Evolutionary conservation across 2,888 invertebrate genomes (phyloP), one percentile per base, ranked within the genome.

Genomic region (Acrobasis consociella): DNA sequence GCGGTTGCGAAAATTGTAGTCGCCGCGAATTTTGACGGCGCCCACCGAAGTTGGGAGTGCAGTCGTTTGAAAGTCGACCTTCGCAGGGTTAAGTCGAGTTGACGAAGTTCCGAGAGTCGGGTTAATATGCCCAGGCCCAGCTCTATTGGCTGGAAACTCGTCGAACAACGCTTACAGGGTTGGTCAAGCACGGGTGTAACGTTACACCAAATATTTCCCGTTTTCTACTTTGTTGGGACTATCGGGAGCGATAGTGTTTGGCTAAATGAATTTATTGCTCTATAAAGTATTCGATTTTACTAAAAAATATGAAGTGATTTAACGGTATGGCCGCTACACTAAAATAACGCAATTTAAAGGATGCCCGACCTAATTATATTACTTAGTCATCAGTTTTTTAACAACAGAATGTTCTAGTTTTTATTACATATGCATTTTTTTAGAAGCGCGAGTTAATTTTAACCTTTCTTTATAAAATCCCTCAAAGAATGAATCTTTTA

Each of bases 1-100:
- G 91, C 80, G 91, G 90, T 78, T 75, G 72, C 78, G 80, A 82
- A 86, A 88, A 86, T 88, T 86, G 87, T 82, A 80, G 81, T 78
- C 73, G 75, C 75, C 75, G 75, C 79, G 82, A 83, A 83, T 84
- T 87, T 85, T 84, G 84, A 78, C 81, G 79, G 80, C 72, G 78
- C 72, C 75, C 75, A 72, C 66, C 72, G 67, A 78, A 82, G 80
- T 82, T 81, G 72, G 74, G 74, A 78, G 76, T 78, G 77, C 79
- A 79, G 80, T 79, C 82, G 81, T 81, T 85, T 85, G 85, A 81
- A 85, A 86, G 83, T 78, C 78, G 82, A 86, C 82, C 81, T 77
- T 74, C 70, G 64, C 71, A 72, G 77, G 77, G 76, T 79, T 77
- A 81, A 80, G 80, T 80, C 74, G 73, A 78, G 76, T 80, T 78